Evolutionary conservation across 2,113 vertebrate genomes (phyloP).

Genomic region (Addax nasomaculatus): DNA sequence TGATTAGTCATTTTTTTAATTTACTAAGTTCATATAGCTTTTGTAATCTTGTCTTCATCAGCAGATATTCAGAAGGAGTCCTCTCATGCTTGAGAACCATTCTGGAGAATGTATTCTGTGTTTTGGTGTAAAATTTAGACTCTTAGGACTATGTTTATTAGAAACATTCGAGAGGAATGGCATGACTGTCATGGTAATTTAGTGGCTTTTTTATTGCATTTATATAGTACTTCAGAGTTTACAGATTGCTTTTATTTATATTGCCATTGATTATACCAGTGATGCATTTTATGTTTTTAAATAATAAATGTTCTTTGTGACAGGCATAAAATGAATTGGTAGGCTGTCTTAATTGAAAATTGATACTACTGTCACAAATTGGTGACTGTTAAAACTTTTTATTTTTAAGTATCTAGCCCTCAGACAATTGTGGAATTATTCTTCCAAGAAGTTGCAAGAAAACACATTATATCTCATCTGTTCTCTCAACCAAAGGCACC

Average conservation of each 20-base stretch:
- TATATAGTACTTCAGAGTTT: background rate
- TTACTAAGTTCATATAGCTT: background rate
- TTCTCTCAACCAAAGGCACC: slow-evolving; percentile 82
- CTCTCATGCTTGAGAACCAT: background rate
- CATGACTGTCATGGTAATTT: background rate
- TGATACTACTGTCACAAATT: background rate
- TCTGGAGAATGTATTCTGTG: background rate
- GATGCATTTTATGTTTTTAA: background rate
- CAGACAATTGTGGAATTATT: slow-evolving; percentile 95
- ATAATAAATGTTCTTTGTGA: slow-evolving; percentile 15
- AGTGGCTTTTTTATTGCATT: background rate
- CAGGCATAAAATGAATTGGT: background rate
- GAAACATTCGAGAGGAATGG: background rate
- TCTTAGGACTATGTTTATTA: background rate
- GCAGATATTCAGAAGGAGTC: background rate
- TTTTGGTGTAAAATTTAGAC: background rate
- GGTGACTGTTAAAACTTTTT: slow-evolving; percentile 4
- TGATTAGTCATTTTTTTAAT: background rate
- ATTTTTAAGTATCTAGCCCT: slow-evolving; percentile 82
- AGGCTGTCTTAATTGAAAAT: background rate
- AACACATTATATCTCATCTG: slow-evolving; percentile 87
- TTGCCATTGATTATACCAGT: background rate
- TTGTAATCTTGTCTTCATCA: background rate
- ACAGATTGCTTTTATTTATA: background rate
- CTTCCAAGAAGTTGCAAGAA: slow-evolving; percentile 91